A percentile compares a stretch with the other conserved stretches of the same genome.
These are phyloP conservation scores for Nyctalus aviator DNA, from an alignment of 2,797 vertebrate genomes.

Conservation along the genomic window DNA sequence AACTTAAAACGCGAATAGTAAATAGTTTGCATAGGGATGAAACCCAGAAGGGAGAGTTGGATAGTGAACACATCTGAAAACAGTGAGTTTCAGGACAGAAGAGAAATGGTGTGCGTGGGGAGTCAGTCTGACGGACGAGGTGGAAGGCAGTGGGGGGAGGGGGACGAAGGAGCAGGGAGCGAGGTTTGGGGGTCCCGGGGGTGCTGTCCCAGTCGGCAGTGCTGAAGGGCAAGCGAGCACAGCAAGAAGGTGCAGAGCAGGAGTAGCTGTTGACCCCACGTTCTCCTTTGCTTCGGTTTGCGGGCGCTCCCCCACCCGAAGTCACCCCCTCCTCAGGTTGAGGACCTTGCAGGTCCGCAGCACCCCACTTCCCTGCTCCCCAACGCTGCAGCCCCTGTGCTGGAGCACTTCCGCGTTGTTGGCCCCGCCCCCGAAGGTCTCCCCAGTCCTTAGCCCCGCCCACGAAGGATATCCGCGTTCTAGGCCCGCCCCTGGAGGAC, in stretches of 20 bases:
- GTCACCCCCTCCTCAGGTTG: accelerated
- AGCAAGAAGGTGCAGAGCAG: neutral
- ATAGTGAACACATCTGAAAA: neutral
- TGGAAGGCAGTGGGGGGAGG: neutral
- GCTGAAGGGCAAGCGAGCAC: neutral
- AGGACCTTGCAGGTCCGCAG: accelerated
- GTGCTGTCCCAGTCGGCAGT: neutral
- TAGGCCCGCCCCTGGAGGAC: too few relatives aligned
- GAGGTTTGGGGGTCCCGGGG: neutral
- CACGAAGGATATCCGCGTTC: too few relatives aligned
- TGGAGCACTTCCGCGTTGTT: neutral
- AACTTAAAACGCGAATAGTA: neutral
- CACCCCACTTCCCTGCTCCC: accelerated
- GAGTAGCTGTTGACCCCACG: neutral
- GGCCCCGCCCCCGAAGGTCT: neutral
- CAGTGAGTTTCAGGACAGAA: neutral
- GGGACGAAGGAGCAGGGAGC: neutral
- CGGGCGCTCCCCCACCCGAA: accelerated
- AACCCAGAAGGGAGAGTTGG: neutral
- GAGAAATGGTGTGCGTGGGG: neutral
- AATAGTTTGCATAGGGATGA: neutral
- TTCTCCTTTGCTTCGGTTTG: neutral
- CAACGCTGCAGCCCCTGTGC: accelerated
- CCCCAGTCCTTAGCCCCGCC: neutral
- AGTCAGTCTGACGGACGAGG: neutral